phyloP scores from a whole-genome alignment of 1,140 invertebrate genomes.

The Drosophila nannoptera region DNA sequence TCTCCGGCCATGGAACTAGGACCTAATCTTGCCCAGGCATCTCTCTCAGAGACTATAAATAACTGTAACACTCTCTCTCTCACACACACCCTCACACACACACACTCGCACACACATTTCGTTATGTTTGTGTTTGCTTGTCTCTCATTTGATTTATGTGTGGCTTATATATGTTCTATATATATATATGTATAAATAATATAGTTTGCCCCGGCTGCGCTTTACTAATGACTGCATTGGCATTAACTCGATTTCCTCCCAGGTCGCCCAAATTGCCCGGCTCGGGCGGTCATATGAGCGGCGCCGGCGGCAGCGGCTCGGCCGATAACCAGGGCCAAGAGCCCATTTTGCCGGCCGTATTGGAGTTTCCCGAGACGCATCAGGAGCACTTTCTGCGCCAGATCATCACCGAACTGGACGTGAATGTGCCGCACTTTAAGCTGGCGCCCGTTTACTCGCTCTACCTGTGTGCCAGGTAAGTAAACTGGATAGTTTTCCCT shows the following conservation, averaged over 20 bases:
- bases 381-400: conserved; percentile 94
- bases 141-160: not conserved
- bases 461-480: conserved; percentile 90
- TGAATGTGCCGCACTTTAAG: conserved; percentile 89
- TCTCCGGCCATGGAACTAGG: not conserved
- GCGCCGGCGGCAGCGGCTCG: conserved; percentile 57
- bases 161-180: not conserved
- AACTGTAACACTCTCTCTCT: conserved; percentile 9
- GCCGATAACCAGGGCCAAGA: conserved; percentile 83
- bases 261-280: conserved; percentile 73
- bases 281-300: conserved; percentile 46
- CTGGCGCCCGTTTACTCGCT: conserved; percentile 96
- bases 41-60: conserved; percentile 16
- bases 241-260: conserved; percentile 26
- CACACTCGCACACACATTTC: conserved; percentile 3
- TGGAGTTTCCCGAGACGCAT: conserved; percentile 96
- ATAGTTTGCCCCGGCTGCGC: conserved; percentile 1
- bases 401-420: conserved; percentile 92
- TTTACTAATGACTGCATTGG: conserved; percentile 20
- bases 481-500: conserved; percentile 15
- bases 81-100: conserved; percentile 4
- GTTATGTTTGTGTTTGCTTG: conserved; percentile 30
- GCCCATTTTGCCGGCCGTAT: conserved; percentile 94
- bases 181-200: conserved; percentile 12
- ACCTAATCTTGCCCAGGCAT: not conserved